These are phyloP conservation scores for Calameuta idolon DNA, from an alignment of 2,888 invertebrate species.

Conservation along the genomic window DNA sequence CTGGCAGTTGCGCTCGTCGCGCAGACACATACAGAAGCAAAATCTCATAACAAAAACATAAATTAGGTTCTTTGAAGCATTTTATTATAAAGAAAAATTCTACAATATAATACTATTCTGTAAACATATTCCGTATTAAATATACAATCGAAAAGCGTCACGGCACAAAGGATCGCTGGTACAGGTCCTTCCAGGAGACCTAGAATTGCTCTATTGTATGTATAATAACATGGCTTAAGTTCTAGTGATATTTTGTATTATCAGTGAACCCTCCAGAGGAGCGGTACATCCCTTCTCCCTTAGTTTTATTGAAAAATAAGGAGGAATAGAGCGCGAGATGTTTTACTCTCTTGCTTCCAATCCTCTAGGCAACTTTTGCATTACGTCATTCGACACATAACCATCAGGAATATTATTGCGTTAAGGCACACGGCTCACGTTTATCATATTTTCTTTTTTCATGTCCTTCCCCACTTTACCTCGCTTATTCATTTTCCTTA, in stretches of 20 bases:
- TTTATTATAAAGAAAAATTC: slow-evolving; percentile 41
- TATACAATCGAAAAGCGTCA: slow-evolving; percentile 14
- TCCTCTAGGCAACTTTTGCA: not conserved
- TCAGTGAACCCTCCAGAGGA: slow-evolving; percentile 3
- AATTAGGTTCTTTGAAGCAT: slow-evolving; percentile 21
- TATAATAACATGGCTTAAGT: not conserved
- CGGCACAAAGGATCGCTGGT: not conserved
- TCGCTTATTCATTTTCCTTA: not conserved
- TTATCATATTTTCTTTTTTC: not conserved
- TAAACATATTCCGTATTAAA: slow-evolving; percentile 16
- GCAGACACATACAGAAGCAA: too few relatives aligned
- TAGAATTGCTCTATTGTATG: not conserved
- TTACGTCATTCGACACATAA: slow-evolving; percentile 1
- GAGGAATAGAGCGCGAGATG: not conserved
- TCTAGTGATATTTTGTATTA: not conserved
- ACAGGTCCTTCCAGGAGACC: not conserved
- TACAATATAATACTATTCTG: slow-evolving; percentile 24
- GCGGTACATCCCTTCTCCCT: not conserved
- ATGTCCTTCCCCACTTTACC: not conserved
- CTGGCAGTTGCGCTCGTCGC: too few relatives aligned
- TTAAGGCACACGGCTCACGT: not conserved
- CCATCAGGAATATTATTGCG: not conserved
- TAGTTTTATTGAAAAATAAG: not conserved
- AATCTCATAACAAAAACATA: not conserved
- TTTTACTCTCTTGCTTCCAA: not conserved